Percentiles rank a stretch among this genome's conserved stretches.
Conservation (phyloP, 2,888 invertebrate species). For the Chelonus formosanus region DNA sequence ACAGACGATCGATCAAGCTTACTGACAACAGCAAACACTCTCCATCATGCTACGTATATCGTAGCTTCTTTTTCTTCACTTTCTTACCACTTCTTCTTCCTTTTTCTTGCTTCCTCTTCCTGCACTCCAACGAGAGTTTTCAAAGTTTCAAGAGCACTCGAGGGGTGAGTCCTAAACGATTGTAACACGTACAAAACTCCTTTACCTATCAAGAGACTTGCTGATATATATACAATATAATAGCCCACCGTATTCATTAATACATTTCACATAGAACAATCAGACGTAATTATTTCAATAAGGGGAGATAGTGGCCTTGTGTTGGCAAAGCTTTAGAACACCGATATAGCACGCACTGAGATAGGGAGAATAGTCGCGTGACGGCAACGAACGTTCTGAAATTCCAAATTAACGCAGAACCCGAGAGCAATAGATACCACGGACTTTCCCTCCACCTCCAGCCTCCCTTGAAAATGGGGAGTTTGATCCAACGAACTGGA, state of each 20-base stretch:
- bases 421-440: slow-evolving; percentile 31
- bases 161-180: slow-evolving; percentile 13
- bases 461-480: slow-evolving; percentile 29
- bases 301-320: slow-evolving; percentile 9
- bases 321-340: neutral
- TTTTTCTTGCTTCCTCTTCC: slow-evolving; percentile 14
- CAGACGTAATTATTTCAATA: slow-evolving; percentile 24
- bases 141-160: slow-evolving; percentile 25
- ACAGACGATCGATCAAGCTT: slow-evolving; percentile 28
- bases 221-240: neutral
- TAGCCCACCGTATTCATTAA: slow-evolving; percentile 3
- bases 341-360: neutral
- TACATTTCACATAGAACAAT: slow-evolving; percentile 21
- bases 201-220: neutral
- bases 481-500: slow-evolving; percentile 51
- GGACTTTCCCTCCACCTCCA: slow-evolving; percentile 19
- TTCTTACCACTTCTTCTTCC: slow-evolving; percentile 5
- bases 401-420: slow-evolving; percentile 32
- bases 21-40: slow-evolving; percentile 28
- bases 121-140: slow-evolving; percentile 7
- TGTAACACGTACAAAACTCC: neutral
- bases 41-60: slow-evolving; percentile 15
- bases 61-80: slow-evolving; percentile 11
- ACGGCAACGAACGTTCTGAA: slow-evolving; percentile 30
- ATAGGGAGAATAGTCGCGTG: slow-evolving; percentile 15